Base-by-base conservation (phyloP, 2,113 vertebrate species). In the Orthochromis malagaraziensis region DNA sequence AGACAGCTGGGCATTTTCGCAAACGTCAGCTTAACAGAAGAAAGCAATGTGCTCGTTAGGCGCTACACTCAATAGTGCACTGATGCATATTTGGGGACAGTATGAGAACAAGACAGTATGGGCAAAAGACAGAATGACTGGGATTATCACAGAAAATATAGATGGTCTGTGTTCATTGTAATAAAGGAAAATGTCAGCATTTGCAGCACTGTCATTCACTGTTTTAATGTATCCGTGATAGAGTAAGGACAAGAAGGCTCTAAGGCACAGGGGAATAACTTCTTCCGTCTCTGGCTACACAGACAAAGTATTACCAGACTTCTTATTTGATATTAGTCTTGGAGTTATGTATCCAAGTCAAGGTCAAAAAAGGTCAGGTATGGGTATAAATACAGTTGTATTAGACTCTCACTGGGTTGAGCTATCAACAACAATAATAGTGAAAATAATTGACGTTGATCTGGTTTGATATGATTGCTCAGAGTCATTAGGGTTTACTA, bases 381-480 rank as follows among this genome's bases (percentile, higher is more conserved):
- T 49, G 63, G 77, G 14, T 49, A 73, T 9, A 63, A 77, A 81
- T 84, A 68, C 40, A 55, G 47, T 5, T 80, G 13, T 60, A 35
- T 85, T 13, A 45, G 47, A 55, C 73, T 12, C 5, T 57, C 47
- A 68, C 21, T 84, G 81, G 45, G 10, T n/a, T 51, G 17, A 77
- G 45, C 16, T 80, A 38, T 79, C 29, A 58, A 58, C 55, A 58
- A 33, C 9, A 38, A 16, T 42, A 40, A 79, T 7, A 82, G 21
- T 49, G 10, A 80, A 75, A 83, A 65, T 82, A 86, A 80, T 12
- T 33, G 47, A 79, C 7, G 70, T 87, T 92, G 65, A 93, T 90
- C 24, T 88, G 84, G 70, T 89, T 90, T 87, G 83, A 89, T 93
- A 51, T 87, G 91, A 90, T 92, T 85, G 63, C 91, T 89, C 53